phyloP scores from a whole-genome alignment of 2,113 vertebrate genomes.

The Echinops telfairi region DNA sequence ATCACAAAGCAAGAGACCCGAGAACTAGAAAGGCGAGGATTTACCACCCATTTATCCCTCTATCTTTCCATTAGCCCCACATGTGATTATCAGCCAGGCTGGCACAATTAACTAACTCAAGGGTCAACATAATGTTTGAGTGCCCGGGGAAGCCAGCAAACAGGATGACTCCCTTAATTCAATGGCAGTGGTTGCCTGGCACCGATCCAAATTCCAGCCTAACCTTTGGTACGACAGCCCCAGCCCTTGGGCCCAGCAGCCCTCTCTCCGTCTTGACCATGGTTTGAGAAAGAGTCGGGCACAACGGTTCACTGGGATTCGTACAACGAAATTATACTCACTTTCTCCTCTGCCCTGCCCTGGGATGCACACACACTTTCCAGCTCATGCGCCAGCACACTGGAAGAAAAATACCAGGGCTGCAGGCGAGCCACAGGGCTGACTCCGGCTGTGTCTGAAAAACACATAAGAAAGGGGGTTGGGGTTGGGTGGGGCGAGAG shows the following conservation, averaged over 20 bases:
- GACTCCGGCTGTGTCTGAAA: neutral
- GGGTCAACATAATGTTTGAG: too few relatives aligned
- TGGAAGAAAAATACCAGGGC: neutral
- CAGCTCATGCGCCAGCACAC: neutral
- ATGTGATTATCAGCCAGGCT: too few relatives aligned
- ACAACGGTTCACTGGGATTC: accelerated
- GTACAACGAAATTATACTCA: accelerated
- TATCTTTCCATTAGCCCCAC: too few relatives aligned
- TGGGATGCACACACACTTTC: neutral
- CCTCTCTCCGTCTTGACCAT: neutral
- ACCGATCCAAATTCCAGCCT: too few relatives aligned
- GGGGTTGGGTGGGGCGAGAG: neutral
- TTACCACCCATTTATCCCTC: too few relatives aligned
- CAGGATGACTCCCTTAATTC: too few relatives aligned
- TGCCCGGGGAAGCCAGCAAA: too few relatives aligned
- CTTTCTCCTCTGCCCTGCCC: neutral
- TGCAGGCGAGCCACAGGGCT: neutral
- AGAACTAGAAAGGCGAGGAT: too few relatives aligned
- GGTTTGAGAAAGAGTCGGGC: accelerated
- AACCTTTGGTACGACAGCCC: neutral
- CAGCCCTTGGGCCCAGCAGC: neutral
- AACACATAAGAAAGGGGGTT: accelerated
- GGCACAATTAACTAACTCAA: too few relatives aligned
- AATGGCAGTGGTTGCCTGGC: too few relatives aligned
- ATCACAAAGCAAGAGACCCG: too few relatives aligned